Evolutionary conservation across 2,797 vertebrate genomes (phyloP), one percentile per base, ranked within the genome.

Genomic region (Oreonectes daqikongensis): DNA sequence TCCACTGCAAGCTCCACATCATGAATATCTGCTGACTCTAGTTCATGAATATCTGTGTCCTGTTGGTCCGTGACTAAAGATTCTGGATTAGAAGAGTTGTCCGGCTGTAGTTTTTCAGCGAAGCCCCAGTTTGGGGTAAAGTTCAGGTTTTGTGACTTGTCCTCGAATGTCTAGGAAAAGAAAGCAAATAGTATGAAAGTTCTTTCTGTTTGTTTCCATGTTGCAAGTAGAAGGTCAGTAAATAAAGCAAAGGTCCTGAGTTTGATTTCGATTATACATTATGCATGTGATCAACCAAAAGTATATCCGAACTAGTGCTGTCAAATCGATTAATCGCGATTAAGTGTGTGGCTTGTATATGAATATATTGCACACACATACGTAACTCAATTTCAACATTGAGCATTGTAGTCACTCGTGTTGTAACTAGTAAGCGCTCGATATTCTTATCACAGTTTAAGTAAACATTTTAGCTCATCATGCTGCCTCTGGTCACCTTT

Each of bases 31-130:
- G 6, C 32, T 32, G 32, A 6, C 32, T 32, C 32, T 32, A 6
- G 6, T 32, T 76, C 35, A 3, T 79, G 61, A 2, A 83, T 32
- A 32, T 50, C 8, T 20, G 20, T 46, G 17, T 60, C 20, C 10
- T 69, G 69, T 68, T 71, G 71, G 14, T 71, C 40, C 1, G 61
- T 65, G 9, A 5, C 28, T 12, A 28, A 11, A 0, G 64, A 24
- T 40, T 85, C 72, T 10, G 46, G 6, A 32, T 82, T 73, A 15
- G 61, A 70, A 28, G 77, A 76, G 32, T 28, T 80, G 75, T 88
- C 90, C 68, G 84, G 79, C 0, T 75, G 18, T 1, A 61, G 22
- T 42, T 76, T 77, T 12, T 85, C 79, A 72, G 48, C 44, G 20
- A 60, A 73, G 12, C 28, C 65, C 11, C 30, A 22, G 17, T 32